Evolutionary conservation across 2,113 vertebrate species (phyloP), one percentile per base, ranked within the genome.

Genomic region (Hystrix cristata): DNA sequence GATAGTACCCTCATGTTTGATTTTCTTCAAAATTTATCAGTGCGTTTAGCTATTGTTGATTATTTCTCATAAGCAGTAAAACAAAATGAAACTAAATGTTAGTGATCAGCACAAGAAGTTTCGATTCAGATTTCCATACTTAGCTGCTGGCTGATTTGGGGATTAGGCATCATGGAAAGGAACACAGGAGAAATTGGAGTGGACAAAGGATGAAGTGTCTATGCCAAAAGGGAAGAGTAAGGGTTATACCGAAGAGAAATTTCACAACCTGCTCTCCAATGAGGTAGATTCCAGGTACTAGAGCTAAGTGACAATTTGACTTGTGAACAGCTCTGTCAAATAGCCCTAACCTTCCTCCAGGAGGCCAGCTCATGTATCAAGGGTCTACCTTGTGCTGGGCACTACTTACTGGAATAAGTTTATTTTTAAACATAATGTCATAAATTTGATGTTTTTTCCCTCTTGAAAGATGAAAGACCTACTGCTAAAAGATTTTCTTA

Each of bases 381-480:
- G n/a, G 21, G 34, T 16, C 12, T 7, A n/a, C 21, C 51, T 43
- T n/a, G 19, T 8, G 6, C 38, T 31, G 51, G 23, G 14, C 38
- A 87, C 27, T 18, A 27, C 84, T 90, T 76, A 81, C 13, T 25
- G n/a, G 12, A 18, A 43, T 11, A 27, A 64, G 21, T 27, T 79
- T 34, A 27, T 87, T 92, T 94, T 57, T 95, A 94, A 87, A 92
- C 14, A n/a, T 3, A 79, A 6, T 74, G 14, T 43, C 27, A 38
- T 18, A 67, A 81, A n/a, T 64, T 69, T 64, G 9, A 31, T n/a
- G 29, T 51, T 69, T 57, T 89, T n/a, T 91, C 31, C 29, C 27
- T 76, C 80, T 84, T 93, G 53, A 81, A 86, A 55, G 31, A 78
- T 38, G 11, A 86, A 57, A 21, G 94, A 78, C 59, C n/a, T 83